These are phyloP conservation scores for Enteromius fasciolatus DNA, from an alignment of 2,797 vertebrate species.

Conservation along the genomic window DNA sequence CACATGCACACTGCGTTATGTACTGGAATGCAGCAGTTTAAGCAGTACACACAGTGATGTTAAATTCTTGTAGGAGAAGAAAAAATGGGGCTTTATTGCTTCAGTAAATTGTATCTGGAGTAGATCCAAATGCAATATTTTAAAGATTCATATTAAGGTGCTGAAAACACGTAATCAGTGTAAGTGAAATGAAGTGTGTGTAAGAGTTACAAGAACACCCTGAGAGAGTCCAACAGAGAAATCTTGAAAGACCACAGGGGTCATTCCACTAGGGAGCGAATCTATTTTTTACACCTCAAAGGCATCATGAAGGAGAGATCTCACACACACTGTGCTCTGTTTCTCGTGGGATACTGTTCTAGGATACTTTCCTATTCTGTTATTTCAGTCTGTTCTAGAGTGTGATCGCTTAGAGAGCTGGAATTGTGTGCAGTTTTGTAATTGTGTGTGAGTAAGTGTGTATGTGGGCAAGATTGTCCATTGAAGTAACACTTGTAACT, in stretches of 20 bases:
- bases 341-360: conserved; percentile 9
- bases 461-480: neutral
- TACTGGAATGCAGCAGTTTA: neutral
- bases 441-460: neutral
- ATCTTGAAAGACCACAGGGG: conserved; percentile 2
- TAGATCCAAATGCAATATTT: conserved; percentile 32
- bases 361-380: neutral
- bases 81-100: neutral
- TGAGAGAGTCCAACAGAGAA: conserved; percentile 12
- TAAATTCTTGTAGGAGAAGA: neutral
- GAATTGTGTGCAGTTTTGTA: neutral
- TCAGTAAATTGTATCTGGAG: conserved; percentile 32
- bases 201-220: conserved; percentile 27
- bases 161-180: conserved; percentile 13
- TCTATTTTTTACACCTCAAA: conserved; percentile 37
- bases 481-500: neutral
- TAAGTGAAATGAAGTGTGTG: neutral
- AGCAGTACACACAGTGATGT: neutral
- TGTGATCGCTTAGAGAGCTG: neutral
- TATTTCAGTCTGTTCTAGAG: conserved; percentile 28
- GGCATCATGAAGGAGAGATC: conserved; percentile 8
- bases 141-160: neutral
- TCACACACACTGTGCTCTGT: neutral
- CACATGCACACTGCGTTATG: neutral
- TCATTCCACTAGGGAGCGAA: conserved; percentile 20